phyloP scores from a whole-genome alignment of 2,797 vertebrate genomes.

The Petrocephalus schoutedeni region DNA sequence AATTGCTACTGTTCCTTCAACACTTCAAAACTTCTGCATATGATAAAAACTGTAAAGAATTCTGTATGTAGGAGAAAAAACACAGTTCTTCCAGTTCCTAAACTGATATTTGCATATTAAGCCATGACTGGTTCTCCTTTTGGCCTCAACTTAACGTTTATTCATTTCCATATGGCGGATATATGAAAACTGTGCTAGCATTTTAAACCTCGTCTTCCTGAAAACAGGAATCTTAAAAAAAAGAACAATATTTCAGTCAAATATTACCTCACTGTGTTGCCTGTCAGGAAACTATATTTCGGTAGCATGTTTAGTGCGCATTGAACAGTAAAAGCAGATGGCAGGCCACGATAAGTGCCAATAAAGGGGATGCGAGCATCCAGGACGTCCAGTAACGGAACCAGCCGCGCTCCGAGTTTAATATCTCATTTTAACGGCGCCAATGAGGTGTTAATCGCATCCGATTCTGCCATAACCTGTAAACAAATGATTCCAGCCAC shows the following conservation, averaged over 20 bases:
- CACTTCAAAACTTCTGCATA: not conserved
- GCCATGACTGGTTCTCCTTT: not conserved
- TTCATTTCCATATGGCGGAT: not conserved
- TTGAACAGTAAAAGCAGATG: not conserved
- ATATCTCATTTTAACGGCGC: not conserved
- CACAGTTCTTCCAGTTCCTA: not conserved
- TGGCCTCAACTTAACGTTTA: not conserved
- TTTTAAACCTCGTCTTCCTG: not conserved
- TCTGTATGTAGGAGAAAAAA: not conserved
- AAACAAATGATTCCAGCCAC: constrained; percentile 1
- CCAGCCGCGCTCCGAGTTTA: not conserved
- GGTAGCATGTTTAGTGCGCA: not conserved
- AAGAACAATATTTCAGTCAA: not conserved
- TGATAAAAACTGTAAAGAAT: not conserved
- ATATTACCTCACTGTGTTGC: not conserved
- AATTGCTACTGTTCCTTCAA: not conserved
- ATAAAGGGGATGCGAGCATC: not conserved
- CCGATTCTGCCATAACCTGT: not conserved
- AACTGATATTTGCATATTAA: not conserved
- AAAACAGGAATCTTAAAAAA: not conserved
- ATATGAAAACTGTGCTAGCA: not conserved
- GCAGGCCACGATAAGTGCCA: not conserved
- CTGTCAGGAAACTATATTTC: constrained; percentile 1
- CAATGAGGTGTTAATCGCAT: not conserved
- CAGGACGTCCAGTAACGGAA: not conserved